These are phyloP conservation scores for Zootermopsis nevadensis DNA, from an alignment of 2,888 invertebrate species.

Conservation along the genomic window DNA sequence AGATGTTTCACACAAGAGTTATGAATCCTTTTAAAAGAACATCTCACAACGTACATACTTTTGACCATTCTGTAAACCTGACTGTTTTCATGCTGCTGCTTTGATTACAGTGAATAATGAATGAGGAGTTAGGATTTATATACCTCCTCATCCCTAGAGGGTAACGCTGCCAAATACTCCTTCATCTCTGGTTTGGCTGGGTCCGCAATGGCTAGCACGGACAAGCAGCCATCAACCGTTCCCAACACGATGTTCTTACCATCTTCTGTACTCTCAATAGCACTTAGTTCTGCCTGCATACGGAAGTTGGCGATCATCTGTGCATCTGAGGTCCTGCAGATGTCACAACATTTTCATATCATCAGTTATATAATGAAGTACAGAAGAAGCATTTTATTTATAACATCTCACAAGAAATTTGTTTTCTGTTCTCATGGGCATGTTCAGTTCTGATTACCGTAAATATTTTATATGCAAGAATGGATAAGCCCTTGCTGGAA, in stretches of 20 bases:
- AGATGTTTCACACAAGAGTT: too few relatives aligned
- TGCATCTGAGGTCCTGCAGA: slow-evolving; percentile 83
- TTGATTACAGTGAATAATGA: too few relatives aligned
- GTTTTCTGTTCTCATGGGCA: too few relatives aligned
- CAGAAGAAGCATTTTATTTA: not conserved
- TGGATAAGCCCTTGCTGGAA: too few relatives aligned
- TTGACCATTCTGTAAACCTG: too few relatives aligned
- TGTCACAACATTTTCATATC: not conserved
- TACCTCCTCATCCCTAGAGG: slow-evolving; percentile 77
- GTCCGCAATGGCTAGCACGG: slow-evolving; percentile 86
- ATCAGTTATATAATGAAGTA: not conserved
- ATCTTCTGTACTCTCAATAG: slow-evolving; percentile 86
- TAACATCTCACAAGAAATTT: too few relatives aligned
- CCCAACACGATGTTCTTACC: slow-evolving; percentile 87
- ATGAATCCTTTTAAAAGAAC: too few relatives aligned
- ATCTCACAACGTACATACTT: too few relatives aligned
- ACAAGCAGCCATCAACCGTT: slow-evolving; percentile 93
- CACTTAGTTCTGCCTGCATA: slow-evolving; percentile 89
- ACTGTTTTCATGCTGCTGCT: too few relatives aligned
- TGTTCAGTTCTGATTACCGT: too few relatives aligned
- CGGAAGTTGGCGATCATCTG: slow-evolving; percentile 93
- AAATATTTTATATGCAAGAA: too few relatives aligned
- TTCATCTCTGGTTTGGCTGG: slow-evolving; percentile 73
- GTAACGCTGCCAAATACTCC: slow-evolving; percentile 73
- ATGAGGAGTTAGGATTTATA: slow-evolving; percentile 50